Evolutionary conservation across 2,888 invertebrate species (phyloP), one percentile per base, ranked within the genome.

Genomic region (Dastarcus helophoroides): DNA sequence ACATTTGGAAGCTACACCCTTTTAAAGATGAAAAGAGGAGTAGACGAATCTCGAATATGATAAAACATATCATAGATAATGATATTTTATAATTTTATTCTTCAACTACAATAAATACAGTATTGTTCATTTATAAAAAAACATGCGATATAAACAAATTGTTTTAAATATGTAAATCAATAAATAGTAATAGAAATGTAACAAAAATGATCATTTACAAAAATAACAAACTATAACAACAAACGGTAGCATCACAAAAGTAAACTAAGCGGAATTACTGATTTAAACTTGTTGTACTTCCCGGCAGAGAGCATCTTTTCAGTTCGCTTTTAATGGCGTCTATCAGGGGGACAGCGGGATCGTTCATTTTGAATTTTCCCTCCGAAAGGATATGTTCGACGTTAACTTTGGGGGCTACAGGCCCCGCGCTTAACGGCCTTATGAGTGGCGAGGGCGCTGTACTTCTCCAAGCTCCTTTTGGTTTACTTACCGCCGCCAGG

Each of bases 281-380:
- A 12, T 38, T 43, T 36, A 58, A 46, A 43, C 58, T 54, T 4
- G 47, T 49, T 31, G 58, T 56, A 47, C 60, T 60, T 14, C 61
- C 61, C 23, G 61, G 61, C 26, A 61, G 43, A n/a, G 62, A 56
- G 39, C 60, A 61, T 38, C 53, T 56, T 26, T 55, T 54, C 3
- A 63, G 50, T 45, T 89, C 88, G 37, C 73, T 76, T 58, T 83
- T 85, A 51, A 89, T 88, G 39, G 86, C 84, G 24, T 79, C 76
- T 46, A 89, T 86, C 14, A 88, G 67, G 0, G 86, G 85, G 8
- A 84, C 71, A 0, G 86, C 85, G 0, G 86, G 81, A 56, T 85
- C 78, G 28, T 70, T 69, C 0, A 69, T 63, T 2, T 64, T 55
- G 37, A 79, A 64, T n/a, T 64, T 64, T 3, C 71, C 69, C 39